Conservation (phyloP, 1,140 invertebrate genomes). For the Tyrophagus putrescentiae region DNA sequence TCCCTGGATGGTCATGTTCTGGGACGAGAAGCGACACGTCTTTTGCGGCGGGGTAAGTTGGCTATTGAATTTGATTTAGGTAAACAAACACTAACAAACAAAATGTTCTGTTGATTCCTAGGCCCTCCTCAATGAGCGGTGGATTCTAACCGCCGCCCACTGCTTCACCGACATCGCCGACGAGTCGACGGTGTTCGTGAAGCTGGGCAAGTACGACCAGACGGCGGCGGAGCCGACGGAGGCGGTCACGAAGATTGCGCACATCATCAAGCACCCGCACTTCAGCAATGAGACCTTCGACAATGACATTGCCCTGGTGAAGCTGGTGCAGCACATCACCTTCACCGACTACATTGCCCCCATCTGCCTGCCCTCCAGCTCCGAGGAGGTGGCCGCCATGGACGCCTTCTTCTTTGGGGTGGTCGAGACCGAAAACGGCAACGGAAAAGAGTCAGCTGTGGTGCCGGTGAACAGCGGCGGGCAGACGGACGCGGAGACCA, state of each 20-base stretch:
- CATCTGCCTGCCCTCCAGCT: slow-evolving; percentile 25
- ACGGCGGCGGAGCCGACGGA: slow-evolving; percentile 19
- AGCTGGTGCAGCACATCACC: slow-evolving; percentile 23
- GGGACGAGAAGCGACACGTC: slow-evolving; percentile 25
- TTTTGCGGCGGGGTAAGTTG: slow-evolving; percentile 27
- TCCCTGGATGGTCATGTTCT: slow-evolving; percentile 30
- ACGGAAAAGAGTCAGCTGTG: not conserved
- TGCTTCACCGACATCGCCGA: slow-evolving; percentile 25
- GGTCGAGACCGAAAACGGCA: slow-evolving; percentile 4
- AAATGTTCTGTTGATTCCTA: not conserved
- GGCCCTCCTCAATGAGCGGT: slow-evolving; percentile 28
- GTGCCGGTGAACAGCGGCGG: not conserved
- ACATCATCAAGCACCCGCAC: slow-evolving; percentile 28
- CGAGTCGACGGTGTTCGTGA: slow-evolving; percentile 22
- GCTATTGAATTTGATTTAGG: not conserved
- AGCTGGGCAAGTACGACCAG: slow-evolving; percentile 26
- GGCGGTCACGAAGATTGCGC: slow-evolving; percentile 20
- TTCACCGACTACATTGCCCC: slow-evolving; percentile 29
- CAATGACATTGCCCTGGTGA: slow-evolving; percentile 59
- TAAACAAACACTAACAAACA: not conserved
- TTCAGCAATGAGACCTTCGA: slow-evolving; percentile 45
- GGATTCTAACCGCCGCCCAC: slow-evolving; percentile 30
- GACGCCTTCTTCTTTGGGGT: not conserved
- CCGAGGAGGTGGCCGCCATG: not conserved
- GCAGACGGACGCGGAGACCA: not conserved